phyloP scores from a whole-genome alignment of 2,888 invertebrate species.

The Drosophila borealis region DNA sequence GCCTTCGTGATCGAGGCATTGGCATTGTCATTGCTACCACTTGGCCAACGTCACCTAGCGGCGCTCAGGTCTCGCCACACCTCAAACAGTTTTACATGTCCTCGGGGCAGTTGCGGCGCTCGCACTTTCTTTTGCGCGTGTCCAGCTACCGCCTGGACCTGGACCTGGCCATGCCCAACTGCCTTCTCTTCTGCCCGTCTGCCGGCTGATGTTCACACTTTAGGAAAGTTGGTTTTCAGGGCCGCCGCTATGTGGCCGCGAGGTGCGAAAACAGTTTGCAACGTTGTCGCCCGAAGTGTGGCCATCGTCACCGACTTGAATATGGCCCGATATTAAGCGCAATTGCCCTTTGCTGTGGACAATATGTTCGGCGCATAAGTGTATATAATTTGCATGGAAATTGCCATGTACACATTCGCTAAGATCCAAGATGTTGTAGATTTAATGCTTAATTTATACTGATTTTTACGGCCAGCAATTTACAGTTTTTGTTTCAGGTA shows the following conservation, averaged over 20 bases:
- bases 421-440: constrained; percentile 61
- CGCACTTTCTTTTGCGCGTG: constrained; percentile 80
- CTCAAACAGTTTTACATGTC: constrained; percentile 68
- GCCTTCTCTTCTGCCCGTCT: constrained; percentile 1
- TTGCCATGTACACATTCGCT: constrained; percentile 53
- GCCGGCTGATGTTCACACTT: constrained; percentile 75
- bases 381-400: constrained; percentile 79
- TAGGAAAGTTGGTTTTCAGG: constrained; percentile 78
- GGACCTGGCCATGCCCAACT: neutral
- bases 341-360: constrained; percentile 48
- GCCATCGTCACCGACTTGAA: constrained; percentile 62
- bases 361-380: constrained; percentile 56
- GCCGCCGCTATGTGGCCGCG: constrained; percentile 49
- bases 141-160: constrained; percentile 44
- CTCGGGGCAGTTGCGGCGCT: constrained; percentile 58
- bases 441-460: constrained; percentile 77
- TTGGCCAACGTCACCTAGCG: constrained; percentile 38
- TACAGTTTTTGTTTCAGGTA: constrained; percentile 34
- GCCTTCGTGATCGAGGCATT: constrained; percentile 15
- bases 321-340: constrained; percentile 28
- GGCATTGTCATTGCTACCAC: constrained; percentile 60
- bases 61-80: constrained; percentile 62
- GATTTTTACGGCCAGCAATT: constrained; percentile 56
- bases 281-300: constrained; percentile 76
- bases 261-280: constrained; percentile 75